These are phyloP conservation scores for Macquaria australasica DNA, from an alignment of 2,113 vertebrate genomes.

Conservation along the genomic window DNA sequence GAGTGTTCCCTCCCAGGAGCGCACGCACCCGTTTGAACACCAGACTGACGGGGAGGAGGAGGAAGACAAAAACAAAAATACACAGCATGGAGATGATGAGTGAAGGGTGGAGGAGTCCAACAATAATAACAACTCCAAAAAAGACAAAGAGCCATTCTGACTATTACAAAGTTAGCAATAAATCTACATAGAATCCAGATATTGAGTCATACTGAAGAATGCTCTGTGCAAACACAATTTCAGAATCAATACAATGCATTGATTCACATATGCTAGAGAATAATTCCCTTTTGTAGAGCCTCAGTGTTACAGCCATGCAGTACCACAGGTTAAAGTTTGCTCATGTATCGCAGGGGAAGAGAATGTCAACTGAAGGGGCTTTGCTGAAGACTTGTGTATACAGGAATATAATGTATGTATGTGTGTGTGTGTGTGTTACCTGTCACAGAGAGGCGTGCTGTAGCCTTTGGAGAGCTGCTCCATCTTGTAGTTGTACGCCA, in stretches of 20 bases:
- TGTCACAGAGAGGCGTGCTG: conserved; percentile 93
- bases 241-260: conserved; percentile 8
- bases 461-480: conserved; percentile 95
- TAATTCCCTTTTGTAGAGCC: not conserved
- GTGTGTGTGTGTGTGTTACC: conserved; percentile 77
- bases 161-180: not conserved
- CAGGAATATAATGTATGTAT: not conserved
- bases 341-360: not conserved
- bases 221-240: not conserved
- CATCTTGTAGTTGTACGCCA: conserved; percentile 99
- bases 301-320: not conserved
- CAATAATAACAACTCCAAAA: not conserved
- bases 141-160: not conserved
- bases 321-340: conserved; percentile 13
- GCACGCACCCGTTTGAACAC: conserved; percentile 93
- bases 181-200: not conserved
- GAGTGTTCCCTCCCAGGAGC: conserved; percentile 92
- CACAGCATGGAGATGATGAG: not conserved
- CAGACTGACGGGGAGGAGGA: conserved; percentile 81
- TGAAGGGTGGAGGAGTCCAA: not conserved
- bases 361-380: not conserved
- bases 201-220: conserved; percentile 1
- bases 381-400: not conserved
- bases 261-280: conserved; percentile 9
- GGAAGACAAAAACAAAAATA: not conserved